Evolutionary conservation across 2,797 vertebrate genomes (phyloP).

Genomic region (Champsocephalus esox): DNA sequence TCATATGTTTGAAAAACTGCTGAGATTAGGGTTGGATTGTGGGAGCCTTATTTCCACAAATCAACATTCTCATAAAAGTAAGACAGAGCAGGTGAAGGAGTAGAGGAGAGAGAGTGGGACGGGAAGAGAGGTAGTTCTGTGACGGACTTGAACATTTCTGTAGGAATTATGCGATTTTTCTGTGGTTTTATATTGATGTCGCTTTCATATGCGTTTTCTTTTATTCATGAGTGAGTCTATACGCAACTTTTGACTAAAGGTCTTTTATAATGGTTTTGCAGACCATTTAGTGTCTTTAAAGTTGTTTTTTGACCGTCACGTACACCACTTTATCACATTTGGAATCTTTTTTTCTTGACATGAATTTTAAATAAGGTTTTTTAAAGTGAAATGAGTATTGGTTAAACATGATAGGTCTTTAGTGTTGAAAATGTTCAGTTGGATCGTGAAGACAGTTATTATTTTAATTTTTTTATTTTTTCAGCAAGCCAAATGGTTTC

Average conservation of each 20-base stretch:
- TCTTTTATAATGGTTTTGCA: background rate
- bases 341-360: background rate
- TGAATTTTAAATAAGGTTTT: background rate
- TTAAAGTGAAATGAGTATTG: background rate
- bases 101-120: slow-evolving; percentile 11
- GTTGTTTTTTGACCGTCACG: background rate
- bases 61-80: slow-evolving; percentile 50
- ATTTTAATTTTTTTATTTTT: background rate
- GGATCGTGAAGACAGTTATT: background rate
- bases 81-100: slow-evolving; percentile 23
- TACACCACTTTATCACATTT: background rate
- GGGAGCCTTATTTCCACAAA: slow-evolving; percentile 60
- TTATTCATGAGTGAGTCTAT: background rate
- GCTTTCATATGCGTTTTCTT: background rate
- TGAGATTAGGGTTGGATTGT: slow-evolving; percentile 61
- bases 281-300: slow-evolving; percentile 5
- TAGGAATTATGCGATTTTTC: background rate
- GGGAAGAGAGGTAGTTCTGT: slow-evolving; percentile 8
- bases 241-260: slow-evolving; percentile 14
- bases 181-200: background rate
- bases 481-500: background rate
- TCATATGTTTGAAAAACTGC: slow-evolving; percentile 57
- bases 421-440: background rate
- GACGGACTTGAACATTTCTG: slow-evolving; percentile 12
- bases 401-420: background rate